Evolutionary conservation across 2,888 invertebrate genomes (phyloP).

Genomic region (Idaea straminata): DNA sequence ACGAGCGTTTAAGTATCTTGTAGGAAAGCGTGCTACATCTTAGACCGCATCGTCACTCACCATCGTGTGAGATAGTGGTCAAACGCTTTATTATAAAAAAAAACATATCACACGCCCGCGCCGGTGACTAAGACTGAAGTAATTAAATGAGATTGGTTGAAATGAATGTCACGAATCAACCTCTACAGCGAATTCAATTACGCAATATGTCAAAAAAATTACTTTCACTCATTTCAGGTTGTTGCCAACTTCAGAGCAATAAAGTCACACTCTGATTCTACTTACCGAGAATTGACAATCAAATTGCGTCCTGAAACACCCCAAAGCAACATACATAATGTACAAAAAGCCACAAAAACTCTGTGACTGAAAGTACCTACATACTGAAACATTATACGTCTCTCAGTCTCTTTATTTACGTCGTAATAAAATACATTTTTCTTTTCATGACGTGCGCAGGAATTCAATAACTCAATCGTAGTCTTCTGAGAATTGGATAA

Average conservation of each 20-base stretch:
- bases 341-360: neutral
- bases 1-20: too few relatives aligned
- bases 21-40: too few relatives aligned
- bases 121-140: too few relatives aligned
- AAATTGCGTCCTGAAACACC: neutral
- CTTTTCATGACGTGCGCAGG: constrained; percentile 34
- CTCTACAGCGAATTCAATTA: too few relatives aligned
- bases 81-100: too few relatives aligned
- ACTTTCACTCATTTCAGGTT: neutral
- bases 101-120: too few relatives aligned
- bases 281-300: neutral
- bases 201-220: too few relatives aligned
- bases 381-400: neutral
- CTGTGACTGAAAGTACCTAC: neutral
- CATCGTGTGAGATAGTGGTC: too few relatives aligned
- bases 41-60: too few relatives aligned
- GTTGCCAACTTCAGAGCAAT: neutral
- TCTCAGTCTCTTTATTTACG: constrained; percentile 32
- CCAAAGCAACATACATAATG: neutral
- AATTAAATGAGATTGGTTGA: too few relatives aligned
- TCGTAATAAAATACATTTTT: constrained; percentile 36
- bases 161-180: too few relatives aligned
- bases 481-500: constrained; percentile 23
- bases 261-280: neutral
- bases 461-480: constrained; percentile 42